A percentile compares a stretch with the other conserved stretches of the same genome.
Evolutionary conservation across 2,888 invertebrate genomes (phyloP).

Genomic region (Cheilosia scutellata): DNA sequence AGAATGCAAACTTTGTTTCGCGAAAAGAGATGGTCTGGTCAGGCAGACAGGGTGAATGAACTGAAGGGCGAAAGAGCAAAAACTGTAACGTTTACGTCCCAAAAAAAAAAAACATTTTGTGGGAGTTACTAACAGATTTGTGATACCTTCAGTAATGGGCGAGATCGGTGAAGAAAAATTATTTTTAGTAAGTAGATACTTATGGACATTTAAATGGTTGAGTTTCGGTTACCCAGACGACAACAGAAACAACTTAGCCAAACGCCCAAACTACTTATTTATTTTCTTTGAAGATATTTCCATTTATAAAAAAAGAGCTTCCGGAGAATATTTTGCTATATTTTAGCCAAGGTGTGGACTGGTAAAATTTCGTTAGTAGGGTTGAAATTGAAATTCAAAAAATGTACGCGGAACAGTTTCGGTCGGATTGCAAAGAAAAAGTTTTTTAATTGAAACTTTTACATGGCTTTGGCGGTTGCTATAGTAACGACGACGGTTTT

Average conservation of each 20-base stretch:
- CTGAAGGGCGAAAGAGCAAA: not conserved
- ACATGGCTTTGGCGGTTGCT: constrained; percentile 47
- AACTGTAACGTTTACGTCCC: constrained; percentile 30
- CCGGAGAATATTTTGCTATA: not conserved
- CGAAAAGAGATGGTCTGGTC: constrained; percentile 29
- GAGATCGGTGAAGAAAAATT: not conserved
- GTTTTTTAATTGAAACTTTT: constrained; percentile 74
- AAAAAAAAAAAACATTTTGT: not conserved
- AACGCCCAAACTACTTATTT: constrained; percentile 48
- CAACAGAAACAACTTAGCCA: constrained; percentile 47
- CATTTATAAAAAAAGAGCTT: constrained; percentile 4
- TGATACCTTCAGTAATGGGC: not conserved
- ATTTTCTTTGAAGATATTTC: constrained; percentile 23
- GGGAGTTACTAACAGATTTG: constrained; percentile 27
- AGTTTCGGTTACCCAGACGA: constrained; percentile 32
- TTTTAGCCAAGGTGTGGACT: not conserved
- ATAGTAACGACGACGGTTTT: constrained; percentile 11
- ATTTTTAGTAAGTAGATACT: not conserved
- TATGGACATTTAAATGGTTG: constrained; percentile 38
- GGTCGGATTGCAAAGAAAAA: constrained; percentile 46
- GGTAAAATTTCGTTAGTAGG: constrained; percentile 17
- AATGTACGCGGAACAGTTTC: not conserved
- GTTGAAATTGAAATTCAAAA: not conserved
- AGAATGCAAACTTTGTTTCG: constrained; percentile 58
- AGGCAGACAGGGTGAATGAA: constrained; percentile 4